Evolutionary conservation across 2,113 vertebrate genomes (phyloP), one percentile per base, ranked within the genome.

Genomic region (Puma concolor): DNA sequence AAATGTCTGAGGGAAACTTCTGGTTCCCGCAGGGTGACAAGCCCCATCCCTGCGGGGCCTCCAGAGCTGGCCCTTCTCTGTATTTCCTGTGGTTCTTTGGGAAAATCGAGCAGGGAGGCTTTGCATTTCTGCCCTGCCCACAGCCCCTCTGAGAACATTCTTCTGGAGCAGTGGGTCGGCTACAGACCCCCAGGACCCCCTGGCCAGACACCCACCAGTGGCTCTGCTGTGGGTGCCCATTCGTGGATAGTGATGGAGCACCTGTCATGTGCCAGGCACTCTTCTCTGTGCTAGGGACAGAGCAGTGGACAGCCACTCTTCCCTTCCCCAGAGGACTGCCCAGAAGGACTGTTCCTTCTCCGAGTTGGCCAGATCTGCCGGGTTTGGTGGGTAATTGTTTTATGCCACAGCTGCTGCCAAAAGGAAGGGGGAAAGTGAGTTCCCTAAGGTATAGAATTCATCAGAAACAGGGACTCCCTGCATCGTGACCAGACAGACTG

Each of bases 171-270:
- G 79, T 6, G 8, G n/a, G 7, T 41, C 64, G 29, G 13, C 50
- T 33, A 7, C 1, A 0, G 44, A 44, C 44, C 44, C 44, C 1
- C 44, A 44, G 44, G 44, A 44, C 7, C 8, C 7, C 44, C 44
- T 25, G 86, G 44, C 0, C 10, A 31, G 25, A 48, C 0, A 2
- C 23, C 19, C 27, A 4, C 1, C 76, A 5, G 2, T 1, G 48
- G 25, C 3, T 31, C 89, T 25, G 38, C 29, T 1, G 1, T 7
- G 27, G 33, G n/a, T 72, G 17, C 52, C 31, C 14, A 1, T 31
- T 38, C 9, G 0, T 25, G 36, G 69, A 0, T 11, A 36, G 36
- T 11, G 41, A 36, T 4, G 2, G 15, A 76, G 36, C 44, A 31
- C 63, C 44, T 81, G 29, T 29, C 23, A 7, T 14, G 14, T 74